These are phyloP conservation scores for Sialis lutaria DNA, from an alignment of 2,888 invertebrate species.

Conservation along the genomic window DNA sequence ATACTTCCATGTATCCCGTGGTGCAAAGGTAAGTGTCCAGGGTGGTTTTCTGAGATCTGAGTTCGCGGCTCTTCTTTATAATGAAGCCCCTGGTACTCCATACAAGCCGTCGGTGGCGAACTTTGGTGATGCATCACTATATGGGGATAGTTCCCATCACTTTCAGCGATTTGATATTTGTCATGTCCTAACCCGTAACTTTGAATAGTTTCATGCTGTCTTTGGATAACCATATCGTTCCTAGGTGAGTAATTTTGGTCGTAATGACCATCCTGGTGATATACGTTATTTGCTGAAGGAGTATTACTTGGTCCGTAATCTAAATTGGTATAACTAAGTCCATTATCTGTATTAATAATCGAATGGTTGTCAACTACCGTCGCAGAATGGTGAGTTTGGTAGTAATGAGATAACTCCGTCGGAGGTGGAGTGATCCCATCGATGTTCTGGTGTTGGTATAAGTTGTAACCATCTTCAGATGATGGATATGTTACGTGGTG, in stretches of 20 bases:
- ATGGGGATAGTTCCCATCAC: slow-evolving; percentile 31
- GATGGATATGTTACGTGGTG: slow-evolving; percentile 21
- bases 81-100: slow-evolving; percentile 39
- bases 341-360: slow-evolving; percentile 72
- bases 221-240: slow-evolving; percentile 22
- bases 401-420: slow-evolving; percentile 28
- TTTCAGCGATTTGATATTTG: slow-evolving; percentile 30
- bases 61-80: slow-evolving; percentile 42
- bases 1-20: slow-evolving; percentile 22
- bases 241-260: slow-evolving; percentile 17
- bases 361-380: slow-evolving; percentile 26
- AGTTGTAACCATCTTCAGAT: slow-evolving; percentile 25
- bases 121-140: slow-evolving; percentile 15
- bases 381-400: slow-evolving; percentile 25
- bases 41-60: slow-evolving; percentile 16
- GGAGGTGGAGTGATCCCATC: slow-evolving; percentile 20
- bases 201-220: slow-evolving; percentile 35
- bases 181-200: slow-evolving; percentile 22
- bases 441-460: slow-evolving; percentile 15
- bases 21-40: slow-evolving; percentile 23
- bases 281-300: slow-evolving; percentile 16
- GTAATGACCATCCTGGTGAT: slow-evolving; percentile 18
- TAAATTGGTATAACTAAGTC: slow-evolving; percentile 76
- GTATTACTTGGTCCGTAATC: slow-evolving; percentile 46
- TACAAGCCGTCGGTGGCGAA: slow-evolving; percentile 30